Percentiles rank a stretch among this genome's conserved stretches.
phyloP scores from a whole-genome alignment of 2,113 vertebrate genomes.

The Ascaphus truei region DNA sequence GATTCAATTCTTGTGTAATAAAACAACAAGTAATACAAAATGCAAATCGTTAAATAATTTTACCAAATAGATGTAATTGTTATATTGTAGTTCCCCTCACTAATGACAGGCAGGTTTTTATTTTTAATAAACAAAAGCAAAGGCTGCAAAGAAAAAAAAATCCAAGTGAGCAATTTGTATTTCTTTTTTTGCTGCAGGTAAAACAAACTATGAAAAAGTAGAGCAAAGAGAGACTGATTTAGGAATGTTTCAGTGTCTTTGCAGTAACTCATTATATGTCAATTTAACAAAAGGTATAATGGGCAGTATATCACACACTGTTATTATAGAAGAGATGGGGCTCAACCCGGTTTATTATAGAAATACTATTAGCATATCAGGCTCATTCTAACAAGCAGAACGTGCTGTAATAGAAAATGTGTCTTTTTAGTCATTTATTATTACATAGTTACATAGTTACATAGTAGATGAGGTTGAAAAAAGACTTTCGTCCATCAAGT shows the following conservation, averaged over 20 bases:
- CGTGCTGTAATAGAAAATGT: background rate
- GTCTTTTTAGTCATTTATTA: background rate
- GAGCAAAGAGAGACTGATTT: conserved; percentile 6
- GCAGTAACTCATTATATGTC: background rate
- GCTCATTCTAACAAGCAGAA: background rate
- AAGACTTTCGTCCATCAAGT: no score
- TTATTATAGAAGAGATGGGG: conserved; percentile 15
- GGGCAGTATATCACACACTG: background rate
- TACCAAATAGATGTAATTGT: conserved; percentile 4
- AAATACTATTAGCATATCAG: background rate
- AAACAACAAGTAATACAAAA: no score
- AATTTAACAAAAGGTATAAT: background rate
- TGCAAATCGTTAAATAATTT: background rate
- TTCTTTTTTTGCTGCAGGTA: background rate
- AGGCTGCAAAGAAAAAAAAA: background rate
- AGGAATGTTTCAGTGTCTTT: background rate
- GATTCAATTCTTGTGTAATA: no score
- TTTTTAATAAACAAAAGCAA: conserved; percentile 17
- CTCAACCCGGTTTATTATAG: conserved; percentile 1
- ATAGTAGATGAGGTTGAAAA: no score
- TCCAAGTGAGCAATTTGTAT: background rate
- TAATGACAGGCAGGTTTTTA: conserved; percentile 3
- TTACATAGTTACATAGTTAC: no score
- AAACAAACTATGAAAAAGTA: background rate
- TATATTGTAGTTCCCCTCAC: background rate